Base-by-base conservation (phyloP, 1,140 invertebrate genomes). In the Lepidostoma basale region DNA sequence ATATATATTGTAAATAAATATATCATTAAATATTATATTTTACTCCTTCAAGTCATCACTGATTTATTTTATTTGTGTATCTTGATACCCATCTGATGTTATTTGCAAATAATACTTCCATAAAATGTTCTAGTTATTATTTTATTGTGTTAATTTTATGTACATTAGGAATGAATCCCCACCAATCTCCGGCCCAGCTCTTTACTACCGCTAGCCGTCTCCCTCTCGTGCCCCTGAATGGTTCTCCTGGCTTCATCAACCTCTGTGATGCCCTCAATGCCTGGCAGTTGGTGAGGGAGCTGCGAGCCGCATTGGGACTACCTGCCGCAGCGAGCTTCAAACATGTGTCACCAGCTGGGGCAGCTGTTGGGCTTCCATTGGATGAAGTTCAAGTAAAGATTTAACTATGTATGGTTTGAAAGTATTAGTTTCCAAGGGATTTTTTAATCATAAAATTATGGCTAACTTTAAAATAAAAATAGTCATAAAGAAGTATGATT, bases 281-380 rank as follows among this genome's bases (percentile, higher is more conserved):
- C 2, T 99, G 96, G 91, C 97, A 99, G 77, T 79, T 99, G 26
- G 98, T 99, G 0, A 87, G 87, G 58, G 98, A 99, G 77, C 78
- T 99, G 5, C 92, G 91, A 74, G 77, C 82, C 36, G 91, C 93
- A 0, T 77, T 97, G 1, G 84, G 86, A 18, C 77, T 97, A 9
- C 95, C 97, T 3, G 95, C 97, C 0, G 97, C 97, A 0, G 92
- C 97, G 0, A 98, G 97, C 16, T 99, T 99, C 79, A 99, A 99
- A 78, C 97, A 98, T 77, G 97, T 98, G 0, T 98, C 95, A 39
- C 96, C 96, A 4, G 96, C 96, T 42, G 94, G 98, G 5, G 97
- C 96, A 8, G 97, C 96, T 69, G 89, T 99, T 16, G 96, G 90
- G 0, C 80, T 91, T 8, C 90, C 95, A 0, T 81, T 98, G 0